Conservation (phyloP, 2,797 vertebrate genomes). For the Pangasius djambal region DNA sequence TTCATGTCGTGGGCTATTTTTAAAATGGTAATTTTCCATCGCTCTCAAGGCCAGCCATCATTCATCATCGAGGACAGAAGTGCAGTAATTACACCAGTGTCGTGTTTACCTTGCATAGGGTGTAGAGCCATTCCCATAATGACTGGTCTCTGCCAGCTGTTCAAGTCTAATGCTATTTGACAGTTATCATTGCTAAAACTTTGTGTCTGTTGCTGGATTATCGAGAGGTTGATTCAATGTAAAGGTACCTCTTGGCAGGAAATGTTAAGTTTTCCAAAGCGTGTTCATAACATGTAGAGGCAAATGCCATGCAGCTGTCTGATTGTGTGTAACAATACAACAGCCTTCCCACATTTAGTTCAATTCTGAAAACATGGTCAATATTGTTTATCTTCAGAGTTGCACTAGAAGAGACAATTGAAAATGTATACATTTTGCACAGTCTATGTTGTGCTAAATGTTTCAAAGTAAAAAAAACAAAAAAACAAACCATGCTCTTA, state of each 20-base stretch:
- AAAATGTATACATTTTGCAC: background rate
- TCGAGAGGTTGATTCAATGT: background rate
- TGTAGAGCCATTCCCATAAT: background rate
- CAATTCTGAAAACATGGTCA: background rate
- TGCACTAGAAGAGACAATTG: background rate
- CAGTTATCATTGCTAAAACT: background rate
- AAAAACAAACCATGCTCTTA: background rate
- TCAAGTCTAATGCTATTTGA: background rate
- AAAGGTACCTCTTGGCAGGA: background rate
- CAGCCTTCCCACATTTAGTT: slow-evolving; percentile 6
- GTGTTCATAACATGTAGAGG: slow-evolving; percentile 2
- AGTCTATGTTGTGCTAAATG: background rate
- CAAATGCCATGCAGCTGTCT: slow-evolving; percentile 5
- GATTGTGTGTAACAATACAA: background rate
- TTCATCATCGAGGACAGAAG: slow-evolving; percentile 76
- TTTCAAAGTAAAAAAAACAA: background rate
- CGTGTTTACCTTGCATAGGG: slow-evolving; percentile 60
- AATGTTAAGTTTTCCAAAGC: background rate
- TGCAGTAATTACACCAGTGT: slow-evolving; percentile 75
- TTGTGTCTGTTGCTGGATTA: background rate
- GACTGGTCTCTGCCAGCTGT: background rate
- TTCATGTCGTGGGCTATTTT: slow-evolving; percentile 76
- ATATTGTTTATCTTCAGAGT: background rate
- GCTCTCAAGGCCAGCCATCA: slow-evolving; percentile 73
- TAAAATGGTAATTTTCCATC: slow-evolving; percentile 74